Evolutionary conservation across 2,113 vertebrate genomes (phyloP), one percentile per base, ranked within the genome.

Genomic region (Strigops habroptila): DNA sequence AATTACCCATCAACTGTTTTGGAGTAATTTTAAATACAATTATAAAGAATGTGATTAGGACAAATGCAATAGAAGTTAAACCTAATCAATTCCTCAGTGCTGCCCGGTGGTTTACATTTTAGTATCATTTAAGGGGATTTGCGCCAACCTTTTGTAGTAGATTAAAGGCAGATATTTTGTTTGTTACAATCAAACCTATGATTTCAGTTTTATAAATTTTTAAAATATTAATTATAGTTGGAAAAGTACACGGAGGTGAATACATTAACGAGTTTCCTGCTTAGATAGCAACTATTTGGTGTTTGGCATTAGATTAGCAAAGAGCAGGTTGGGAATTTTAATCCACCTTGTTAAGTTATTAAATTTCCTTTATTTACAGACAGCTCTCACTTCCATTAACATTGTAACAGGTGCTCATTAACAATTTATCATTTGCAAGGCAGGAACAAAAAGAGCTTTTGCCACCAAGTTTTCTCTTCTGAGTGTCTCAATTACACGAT

Each of bases 321-420:
- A 10, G 91, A 90, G 95, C 97, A 96, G 97, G 97, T 96, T 97
- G 97, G 96, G 97, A 97, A 97, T 98, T 98, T 98, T 98, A 98
- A 98, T 98, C 98, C 97, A 98, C 97, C 97, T 98, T 98, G 98
- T 98, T 98, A 98, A 98, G 97, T 98, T 98, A 98, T 98, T 98
- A 98, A 98, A 98, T 98, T 98, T 98, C 89, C 98, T 98, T 97
- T 98, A 98, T 98, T 98, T 98, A 98, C 98, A 97, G 88, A 96
- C 82, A 96, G 97, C 94, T 97, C 97, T 97, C 95, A 97, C 98
- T 98, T 98, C 97, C 98, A 98, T 98, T 98, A 98, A 98, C 98
- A 97, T 98, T 95, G 97, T 98, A 98, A 98, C 98, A 98, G 98
- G 98, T 98, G 97, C 97, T 98, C 98, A 98, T 98, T 98, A 98